These are phyloP conservation scores for Perccottus glenii DNA, from an alignment of 2,113 vertebrate species.

Conservation along the genomic window DNA sequence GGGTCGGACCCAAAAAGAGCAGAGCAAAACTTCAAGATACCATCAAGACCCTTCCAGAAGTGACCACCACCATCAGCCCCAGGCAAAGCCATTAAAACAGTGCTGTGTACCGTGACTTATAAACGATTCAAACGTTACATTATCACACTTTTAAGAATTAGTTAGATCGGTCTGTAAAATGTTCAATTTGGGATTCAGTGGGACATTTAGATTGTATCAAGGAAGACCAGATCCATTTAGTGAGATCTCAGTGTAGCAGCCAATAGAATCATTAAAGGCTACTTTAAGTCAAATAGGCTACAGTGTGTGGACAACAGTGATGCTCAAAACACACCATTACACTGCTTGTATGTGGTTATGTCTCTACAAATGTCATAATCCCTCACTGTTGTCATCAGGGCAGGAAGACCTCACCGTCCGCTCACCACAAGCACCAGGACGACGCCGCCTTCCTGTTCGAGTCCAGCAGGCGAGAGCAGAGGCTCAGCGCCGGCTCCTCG, in stretches of 20 bases:
- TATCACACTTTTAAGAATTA: too few species aligned
- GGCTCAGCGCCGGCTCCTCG: conserved; percentile 56
- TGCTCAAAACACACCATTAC: too few species aligned
- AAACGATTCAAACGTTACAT: too few species aligned
- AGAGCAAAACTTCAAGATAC: conserved; percentile 6
- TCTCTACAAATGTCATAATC: neutral
- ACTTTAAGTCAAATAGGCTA: too few species aligned
- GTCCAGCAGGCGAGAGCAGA: conserved; percentile 40
- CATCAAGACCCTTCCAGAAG: conserved; percentile 27
- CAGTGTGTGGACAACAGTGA: too few species aligned
- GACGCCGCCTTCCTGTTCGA: conserved; percentile 75
- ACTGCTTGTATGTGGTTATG: too few species aligned
- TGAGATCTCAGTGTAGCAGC: too few species aligned
- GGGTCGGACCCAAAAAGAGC: neutral
- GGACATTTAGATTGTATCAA: too few species aligned
- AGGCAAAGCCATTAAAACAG: conserved; percentile 12
- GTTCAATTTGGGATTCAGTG: too few species aligned
- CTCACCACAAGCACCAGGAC: conserved; percentile 56
- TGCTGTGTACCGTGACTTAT: neutral
- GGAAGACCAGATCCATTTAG: too few species aligned
- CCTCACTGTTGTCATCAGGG: neutral
- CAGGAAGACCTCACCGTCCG: conserved; percentile 57
- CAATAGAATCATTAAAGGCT: too few species aligned
- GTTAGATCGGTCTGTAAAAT: too few species aligned
- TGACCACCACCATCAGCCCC: conserved; percentile 51